Conservation (phyloP, 2,113 vertebrate species). For the Recurvirostra avosetta region DNA sequence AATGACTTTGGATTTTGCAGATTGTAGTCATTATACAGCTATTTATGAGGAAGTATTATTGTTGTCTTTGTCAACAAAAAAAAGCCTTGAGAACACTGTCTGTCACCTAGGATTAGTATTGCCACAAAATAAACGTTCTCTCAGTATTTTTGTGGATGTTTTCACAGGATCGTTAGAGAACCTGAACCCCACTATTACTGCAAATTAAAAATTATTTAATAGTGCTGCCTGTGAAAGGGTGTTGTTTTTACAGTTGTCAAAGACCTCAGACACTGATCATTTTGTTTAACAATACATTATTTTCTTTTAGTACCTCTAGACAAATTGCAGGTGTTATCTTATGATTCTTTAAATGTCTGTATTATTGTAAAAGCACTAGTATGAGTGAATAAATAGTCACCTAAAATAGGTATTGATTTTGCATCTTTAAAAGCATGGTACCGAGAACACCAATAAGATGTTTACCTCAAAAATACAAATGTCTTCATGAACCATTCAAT, state of each 20-base stretch:
- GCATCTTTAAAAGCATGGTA: conserved; percentile 20
- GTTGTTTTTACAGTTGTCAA: conserved; percentile 25
- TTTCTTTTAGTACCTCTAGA: not conserved
- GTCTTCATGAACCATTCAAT: not conserved
- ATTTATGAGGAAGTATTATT: conserved; percentile 43
- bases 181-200: not conserved
- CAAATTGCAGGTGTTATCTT: not conserved
- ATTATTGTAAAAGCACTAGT: not conserved
- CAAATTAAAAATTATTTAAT: conserved; percentile 49
- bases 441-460: not conserved
- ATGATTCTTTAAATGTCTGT: not conserved
- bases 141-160: not conserved
- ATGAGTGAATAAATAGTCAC: not conserved
- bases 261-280: not conserved
- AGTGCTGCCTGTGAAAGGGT: not conserved
- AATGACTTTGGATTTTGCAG: conserved; percentile 34
- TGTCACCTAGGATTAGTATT: conserved; percentile 47
- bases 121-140: conserved; percentile 16
- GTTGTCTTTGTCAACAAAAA: conserved; percentile 42
- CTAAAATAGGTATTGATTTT: conserved; percentile 12
- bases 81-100: conserved; percentile 27
- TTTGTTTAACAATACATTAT: conserved; percentile 13
- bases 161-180: conserved; percentile 6
- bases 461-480: not conserved
- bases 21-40: conserved; percentile 37